A percentile compares a stretch with the other conserved stretches of the same genome.
Conservation (phyloP, 2,888 invertebrate species). For the Oscheius myriophilus region DNA sequence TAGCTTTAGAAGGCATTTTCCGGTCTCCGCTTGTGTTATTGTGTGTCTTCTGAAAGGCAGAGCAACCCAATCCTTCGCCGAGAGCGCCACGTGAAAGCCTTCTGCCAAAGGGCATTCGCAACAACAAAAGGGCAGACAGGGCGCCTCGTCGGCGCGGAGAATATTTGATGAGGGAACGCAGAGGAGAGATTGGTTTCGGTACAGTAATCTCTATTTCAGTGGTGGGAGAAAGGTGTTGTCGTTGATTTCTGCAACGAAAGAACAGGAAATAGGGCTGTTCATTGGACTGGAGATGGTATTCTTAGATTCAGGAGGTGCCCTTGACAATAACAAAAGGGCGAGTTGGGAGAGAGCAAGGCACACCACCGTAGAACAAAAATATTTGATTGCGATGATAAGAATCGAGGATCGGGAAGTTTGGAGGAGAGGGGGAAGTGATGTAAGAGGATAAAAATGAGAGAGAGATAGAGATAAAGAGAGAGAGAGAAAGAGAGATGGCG, state of each 20-base stretch:
- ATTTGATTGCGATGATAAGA: background rate
- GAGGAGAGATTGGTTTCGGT: background rate
- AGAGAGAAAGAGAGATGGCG: background rate
- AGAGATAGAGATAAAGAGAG: background rate
- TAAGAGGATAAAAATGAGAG: background rate
- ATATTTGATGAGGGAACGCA: background rate
- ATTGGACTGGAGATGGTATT: too few species aligned
- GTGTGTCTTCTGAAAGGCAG: too few species aligned
- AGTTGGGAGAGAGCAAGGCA: background rate
- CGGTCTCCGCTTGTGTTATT: too few species aligned
- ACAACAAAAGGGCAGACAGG: slow-evolving; percentile 9
- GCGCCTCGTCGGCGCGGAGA: background rate
- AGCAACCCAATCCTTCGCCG: background rate
- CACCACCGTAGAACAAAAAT: background rate
- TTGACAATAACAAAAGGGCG: slow-evolving; percentile 12
- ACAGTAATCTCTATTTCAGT: slow-evolving; percentile 8
- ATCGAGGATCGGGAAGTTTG: background rate
- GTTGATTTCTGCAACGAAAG: background rate
- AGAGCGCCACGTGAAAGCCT: slow-evolving; percentile 6
- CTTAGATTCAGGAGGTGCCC: background rate
- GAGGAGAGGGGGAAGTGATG: background rate
- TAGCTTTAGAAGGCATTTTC: too few species aligned
- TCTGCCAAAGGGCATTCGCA: slow-evolving; percentile 1
- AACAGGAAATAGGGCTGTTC: too few species aligned
- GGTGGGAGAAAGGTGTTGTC: too few species aligned